A percentile compares a stretch with the other conserved stretches of the same genome.
Conservation (phyloP, 2,888 invertebrate genomes). For the Eupelmus urozonus region DNA sequence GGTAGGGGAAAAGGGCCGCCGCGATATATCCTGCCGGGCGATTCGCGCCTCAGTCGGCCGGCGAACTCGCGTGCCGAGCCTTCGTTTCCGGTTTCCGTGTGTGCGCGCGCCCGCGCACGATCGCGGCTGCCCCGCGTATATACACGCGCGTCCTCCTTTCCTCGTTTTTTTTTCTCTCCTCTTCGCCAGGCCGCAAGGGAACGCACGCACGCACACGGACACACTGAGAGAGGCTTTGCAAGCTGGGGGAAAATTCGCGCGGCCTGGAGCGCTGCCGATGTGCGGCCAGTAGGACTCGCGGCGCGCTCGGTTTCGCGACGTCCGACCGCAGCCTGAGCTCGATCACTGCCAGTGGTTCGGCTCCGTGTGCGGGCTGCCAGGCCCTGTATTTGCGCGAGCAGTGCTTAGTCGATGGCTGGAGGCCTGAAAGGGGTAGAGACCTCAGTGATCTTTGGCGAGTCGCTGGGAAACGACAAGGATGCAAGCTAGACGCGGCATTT, state of each 20-base stretch:
- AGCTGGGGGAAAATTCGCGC: too few relatives aligned
- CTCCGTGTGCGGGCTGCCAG: background rate
- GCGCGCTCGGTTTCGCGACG: too few relatives aligned
- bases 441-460: too few relatives aligned
- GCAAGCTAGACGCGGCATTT: too few relatives aligned
- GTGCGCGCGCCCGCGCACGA: too few relatives aligned
- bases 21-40: constrained; percentile 63
- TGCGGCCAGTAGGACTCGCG: too few relatives aligned
- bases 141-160: background rate
- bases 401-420: background rate
- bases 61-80: constrained; percentile 77
- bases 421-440: background rate
- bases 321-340: constrained; percentile 5
- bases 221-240: too few relatives aligned
- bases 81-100: constrained; percentile 64
- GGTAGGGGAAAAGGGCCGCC: constrained; percentile 55
- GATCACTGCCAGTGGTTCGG: constrained; percentile 17
- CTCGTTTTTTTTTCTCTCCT: too few relatives aligned
- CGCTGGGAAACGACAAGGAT: too few relatives aligned
- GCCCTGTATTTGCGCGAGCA: background rate
- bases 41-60: constrained; percentile 76
- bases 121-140: constrained; percentile 44
- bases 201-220: background rate
- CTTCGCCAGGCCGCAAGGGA: background rate
- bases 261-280: too few relatives aligned